A percentile compares a stretch with the other conserved stretches of the same genome.
Conservation (phyloP, 2,888 invertebrate species). For the Trichogramma evanescens region DNA sequence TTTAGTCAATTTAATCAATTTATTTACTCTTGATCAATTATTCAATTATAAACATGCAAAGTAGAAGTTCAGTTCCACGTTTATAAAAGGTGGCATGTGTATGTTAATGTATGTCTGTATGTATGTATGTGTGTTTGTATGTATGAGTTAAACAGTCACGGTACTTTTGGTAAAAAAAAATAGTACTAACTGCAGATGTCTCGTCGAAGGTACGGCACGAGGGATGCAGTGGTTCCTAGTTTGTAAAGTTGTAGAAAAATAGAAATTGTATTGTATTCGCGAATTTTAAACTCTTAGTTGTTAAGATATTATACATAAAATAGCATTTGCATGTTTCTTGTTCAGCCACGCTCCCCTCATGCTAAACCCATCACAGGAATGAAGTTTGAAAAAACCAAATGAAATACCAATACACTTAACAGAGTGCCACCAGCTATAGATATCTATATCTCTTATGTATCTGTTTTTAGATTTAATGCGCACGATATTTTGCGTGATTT, state of each 20-base stretch:
- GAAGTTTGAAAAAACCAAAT: slow-evolving; percentile 1
- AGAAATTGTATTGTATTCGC: slow-evolving; percentile 19
- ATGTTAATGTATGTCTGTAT: slow-evolving; percentile 5
- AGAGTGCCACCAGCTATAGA: slow-evolving; percentile 3
- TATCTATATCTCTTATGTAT: slow-evolving; percentile 9
- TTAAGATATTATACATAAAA: slow-evolving; percentile 15
- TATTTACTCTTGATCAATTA: no score
- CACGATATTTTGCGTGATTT: slow-evolving; percentile 11
- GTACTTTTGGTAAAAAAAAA: slow-evolving; percentile 3
- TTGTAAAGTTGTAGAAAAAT: slow-evolving; percentile 13
- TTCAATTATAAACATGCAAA: not conserved
- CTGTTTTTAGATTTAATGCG: slow-evolving; percentile 15
- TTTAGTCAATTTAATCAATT: no score
- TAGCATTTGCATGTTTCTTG: slow-evolving; percentile 19
- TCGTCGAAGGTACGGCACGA: slow-evolving; percentile 14
- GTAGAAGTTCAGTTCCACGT: slow-evolving; percentile 17
- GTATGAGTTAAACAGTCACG: slow-evolving; percentile 4
- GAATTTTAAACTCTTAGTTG: slow-evolving; percentile 17
- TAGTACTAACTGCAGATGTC: not conserved
- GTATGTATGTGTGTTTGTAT: slow-evolving; percentile 12
- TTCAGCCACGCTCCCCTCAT: slow-evolving; percentile 20
- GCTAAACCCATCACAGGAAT: slow-evolving; percentile 18
- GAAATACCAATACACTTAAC: slow-evolving; percentile 1
- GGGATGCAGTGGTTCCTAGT: slow-evolving; percentile 14
- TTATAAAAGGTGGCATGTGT: slow-evolving; percentile 4